Percentiles rank a stretch among this genome's conserved stretches.
phyloP scores from a whole-genome alignment of 2,113 vertebrate species.

The Apus apus region DNA sequence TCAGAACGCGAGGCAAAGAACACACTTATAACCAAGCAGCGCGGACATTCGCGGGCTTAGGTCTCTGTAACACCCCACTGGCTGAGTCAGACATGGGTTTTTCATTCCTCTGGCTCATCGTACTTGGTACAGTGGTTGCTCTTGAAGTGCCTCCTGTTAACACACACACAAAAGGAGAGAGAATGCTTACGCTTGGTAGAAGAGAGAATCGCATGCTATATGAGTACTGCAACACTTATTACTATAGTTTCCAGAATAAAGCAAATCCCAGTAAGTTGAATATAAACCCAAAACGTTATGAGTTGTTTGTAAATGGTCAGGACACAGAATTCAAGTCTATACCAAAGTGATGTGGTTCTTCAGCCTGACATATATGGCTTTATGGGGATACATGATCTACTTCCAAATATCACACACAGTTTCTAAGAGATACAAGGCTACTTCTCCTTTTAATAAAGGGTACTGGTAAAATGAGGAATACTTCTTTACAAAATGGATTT shows the following conservation, averaged over 20 bases:
- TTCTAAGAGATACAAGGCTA: not conserved
- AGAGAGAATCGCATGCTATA: not conserved
- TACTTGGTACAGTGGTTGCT: constrained; percentile 68
- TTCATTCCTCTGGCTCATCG: constrained; percentile 70
- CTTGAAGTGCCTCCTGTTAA: constrained; percentile 76
- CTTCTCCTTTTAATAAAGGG: not conserved
- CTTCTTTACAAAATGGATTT: not conserved
- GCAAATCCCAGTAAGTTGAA: not conserved
- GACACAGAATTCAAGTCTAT: not conserved
- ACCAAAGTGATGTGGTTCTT: not conserved
- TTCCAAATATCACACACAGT: not conserved
- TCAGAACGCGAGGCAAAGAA: not conserved
- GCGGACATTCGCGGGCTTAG: constrained; percentile 71
- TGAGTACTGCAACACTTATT: not conserved
- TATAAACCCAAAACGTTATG: not conserved
- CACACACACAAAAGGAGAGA: not conserved
- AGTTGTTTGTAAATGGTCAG: not conserved
- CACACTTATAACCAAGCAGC: constrained; percentile 82
- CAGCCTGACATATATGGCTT: not conserved
- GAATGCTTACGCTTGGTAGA: not conserved
- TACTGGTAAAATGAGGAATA: not conserved
- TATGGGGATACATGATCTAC: not conserved
- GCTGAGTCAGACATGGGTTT: constrained; percentile 56
- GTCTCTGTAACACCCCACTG: constrained; percentile 60
- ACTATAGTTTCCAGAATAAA: not conserved